These are phyloP conservation scores for Acanthurus leucopareius DNA, from an alignment of 2,797 vertebrate genomes.

Conservation along the genomic window DNA sequence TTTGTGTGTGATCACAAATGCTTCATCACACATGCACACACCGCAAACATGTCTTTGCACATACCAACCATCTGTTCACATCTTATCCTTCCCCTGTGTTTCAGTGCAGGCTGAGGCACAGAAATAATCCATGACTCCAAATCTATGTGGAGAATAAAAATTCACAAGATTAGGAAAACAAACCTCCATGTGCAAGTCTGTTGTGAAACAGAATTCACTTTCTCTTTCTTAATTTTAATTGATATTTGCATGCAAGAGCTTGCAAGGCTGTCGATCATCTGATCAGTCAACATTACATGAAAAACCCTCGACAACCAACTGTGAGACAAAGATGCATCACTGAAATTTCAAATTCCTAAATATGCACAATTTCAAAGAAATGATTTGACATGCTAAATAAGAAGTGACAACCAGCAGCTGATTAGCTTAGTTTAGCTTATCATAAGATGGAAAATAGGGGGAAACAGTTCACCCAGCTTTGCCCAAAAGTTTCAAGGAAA, in stretches of 20 bases:
- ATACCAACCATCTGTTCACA: constrained; percentile 50
- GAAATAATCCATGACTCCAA: constrained; percentile 37
- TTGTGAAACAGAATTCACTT: constrained; percentile 4
- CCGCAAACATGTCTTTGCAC: constrained; percentile 27
- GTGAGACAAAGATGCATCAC: not conserved
- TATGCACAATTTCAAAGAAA: too few relatives aligned
- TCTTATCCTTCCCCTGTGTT: constrained; percentile 32
- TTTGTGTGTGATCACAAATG: constrained; percentile 15
- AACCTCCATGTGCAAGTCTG: constrained; percentile 1
- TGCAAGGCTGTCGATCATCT: not conserved
- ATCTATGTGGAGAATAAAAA: constrained; percentile 30
- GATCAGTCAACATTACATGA: not conserved
- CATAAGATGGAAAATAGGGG: not conserved
- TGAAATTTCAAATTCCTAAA: not conserved
- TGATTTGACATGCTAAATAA: not conserved
- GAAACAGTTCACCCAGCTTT: not conserved
- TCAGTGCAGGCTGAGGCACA: constrained; percentile 11
- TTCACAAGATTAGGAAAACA: constrained; percentile 1
- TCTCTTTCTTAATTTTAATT: not conserved
- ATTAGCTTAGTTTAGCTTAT: not conserved
- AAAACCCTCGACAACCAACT: not conserved
- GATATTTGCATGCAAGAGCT: not conserved
- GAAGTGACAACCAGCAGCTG: not conserved
- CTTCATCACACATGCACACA: constrained; percentile 34
- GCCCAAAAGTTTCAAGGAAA: not conserved